Conservation (phyloP, 1,140 invertebrate species). For the Proales similis region DNA sequence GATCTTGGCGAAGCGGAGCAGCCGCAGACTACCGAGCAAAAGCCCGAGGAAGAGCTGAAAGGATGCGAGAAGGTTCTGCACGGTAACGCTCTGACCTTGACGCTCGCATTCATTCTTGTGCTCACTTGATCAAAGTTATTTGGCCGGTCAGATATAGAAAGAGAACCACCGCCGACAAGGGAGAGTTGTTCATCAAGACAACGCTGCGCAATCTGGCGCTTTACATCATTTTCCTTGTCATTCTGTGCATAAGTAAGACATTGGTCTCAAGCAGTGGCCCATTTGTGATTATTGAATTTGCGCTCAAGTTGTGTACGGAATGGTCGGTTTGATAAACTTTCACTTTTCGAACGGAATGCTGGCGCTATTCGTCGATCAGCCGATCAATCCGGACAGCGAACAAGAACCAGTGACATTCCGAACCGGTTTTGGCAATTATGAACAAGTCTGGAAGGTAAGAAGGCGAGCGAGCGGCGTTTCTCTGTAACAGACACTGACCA, state of each 20-base stretch:
- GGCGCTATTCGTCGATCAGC: slow-evolving; percentile 56
- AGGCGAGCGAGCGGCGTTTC: background rate
- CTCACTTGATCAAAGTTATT: background rate
- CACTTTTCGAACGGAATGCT: slow-evolving; percentile 60
- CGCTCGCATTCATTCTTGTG: background rate
- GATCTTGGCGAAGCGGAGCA: too few relatives aligned
- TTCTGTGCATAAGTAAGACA: slow-evolving; percentile 45
- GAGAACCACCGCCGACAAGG: slow-evolving; percentile 49
- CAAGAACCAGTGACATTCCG: slow-evolving; percentile 55
- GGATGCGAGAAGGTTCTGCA: slow-evolving; percentile 20
- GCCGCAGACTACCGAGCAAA: too few relatives aligned
- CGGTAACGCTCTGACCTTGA: background rate
- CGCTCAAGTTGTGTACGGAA: slow-evolving; percentile 58
- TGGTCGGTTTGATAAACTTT: slow-evolving; percentile 59
- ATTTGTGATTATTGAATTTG: background rate
- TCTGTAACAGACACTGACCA: background rate
- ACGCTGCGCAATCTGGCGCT: slow-evolving; percentile 59
- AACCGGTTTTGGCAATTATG: slow-evolving; percentile 54
- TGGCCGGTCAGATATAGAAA: slow-evolving; percentile 41
- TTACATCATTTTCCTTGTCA: slow-evolving; percentile 58
- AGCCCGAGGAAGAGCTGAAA: background rate
- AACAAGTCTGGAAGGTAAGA: slow-evolving; percentile 61
- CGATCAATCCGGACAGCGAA: slow-evolving; percentile 42
- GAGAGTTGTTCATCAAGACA: slow-evolving; percentile 58
- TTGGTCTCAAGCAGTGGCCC: background rate